Conservation (phyloP, 1,140 invertebrate species). For the Heliothis subflexa region DNA sequence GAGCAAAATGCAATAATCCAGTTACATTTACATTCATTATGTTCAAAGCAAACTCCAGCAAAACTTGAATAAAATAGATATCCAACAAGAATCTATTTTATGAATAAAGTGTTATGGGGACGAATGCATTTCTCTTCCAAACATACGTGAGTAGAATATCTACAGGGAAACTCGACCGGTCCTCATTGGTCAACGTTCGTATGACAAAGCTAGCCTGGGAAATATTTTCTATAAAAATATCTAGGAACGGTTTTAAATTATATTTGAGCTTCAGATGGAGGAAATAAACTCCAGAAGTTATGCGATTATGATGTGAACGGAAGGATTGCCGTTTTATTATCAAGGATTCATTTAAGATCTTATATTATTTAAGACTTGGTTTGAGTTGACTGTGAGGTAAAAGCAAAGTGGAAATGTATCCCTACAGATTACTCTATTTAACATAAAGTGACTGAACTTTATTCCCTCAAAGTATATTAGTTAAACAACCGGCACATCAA, state of each 20-base stretch:
- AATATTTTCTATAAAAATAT: conserved; percentile 58
- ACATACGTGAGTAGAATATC: conserved; percentile 57
- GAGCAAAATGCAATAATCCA: neutral
- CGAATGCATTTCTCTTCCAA: conserved; percentile 57
- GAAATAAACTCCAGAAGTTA: conserved; percentile 6
- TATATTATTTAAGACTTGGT: too few relatives aligned
- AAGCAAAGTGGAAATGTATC: neutral
- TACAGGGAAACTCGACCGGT: conserved; percentile 37
- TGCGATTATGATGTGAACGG: neutral
- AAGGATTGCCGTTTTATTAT: neutral
- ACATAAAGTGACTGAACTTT: neutral
- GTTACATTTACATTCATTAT: neutral
- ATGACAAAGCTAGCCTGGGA: conserved; percentile 51
- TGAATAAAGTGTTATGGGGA: conserved; percentile 52
- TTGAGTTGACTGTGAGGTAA: too few relatives aligned
- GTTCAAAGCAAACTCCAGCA: neutral
- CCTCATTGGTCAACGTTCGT: conserved; percentile 55
- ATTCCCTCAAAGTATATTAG: conserved; percentile 26
- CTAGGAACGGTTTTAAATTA: conserved; percentile 45
- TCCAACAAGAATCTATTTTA: conserved; percentile 48
- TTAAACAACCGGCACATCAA: conserved; percentile 29
- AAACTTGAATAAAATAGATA: conserved; percentile 41
- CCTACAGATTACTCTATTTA: neutral
- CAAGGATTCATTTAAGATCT: too few relatives aligned
- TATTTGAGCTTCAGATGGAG: conserved; percentile 32